Base-by-base conservation (phyloP, 2,797 vertebrate genomes). In the Hybognathus amarus region DNA sequence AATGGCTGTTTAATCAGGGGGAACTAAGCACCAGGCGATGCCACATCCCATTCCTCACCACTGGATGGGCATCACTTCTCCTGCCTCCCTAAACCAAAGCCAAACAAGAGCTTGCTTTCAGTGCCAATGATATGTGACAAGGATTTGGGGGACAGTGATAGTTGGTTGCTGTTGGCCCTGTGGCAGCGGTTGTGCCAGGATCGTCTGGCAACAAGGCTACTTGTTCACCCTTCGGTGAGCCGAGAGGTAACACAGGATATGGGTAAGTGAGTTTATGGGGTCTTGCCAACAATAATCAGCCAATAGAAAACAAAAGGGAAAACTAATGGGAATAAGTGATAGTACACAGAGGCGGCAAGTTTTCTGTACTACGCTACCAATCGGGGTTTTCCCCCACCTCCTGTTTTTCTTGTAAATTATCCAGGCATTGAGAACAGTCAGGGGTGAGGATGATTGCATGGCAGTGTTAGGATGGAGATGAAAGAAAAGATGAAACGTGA, bases 401-500 rank as follows among this genome's bases (percentile, higher is more conserved):
- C 92, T 91, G 77, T 91, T 87, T 85, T 85, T 92, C 87, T 93
- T 90, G 91, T 94, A 90, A 92, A 90, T 84, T 86, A 89, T 87
- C 90, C 90, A 86, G 83, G 88, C 88, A 90, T 89, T 84, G 84
- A 90, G 85, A 91, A 90, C 87, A 89, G 92, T 91, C 91, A 86
- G 90, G 91, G 90, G 89, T 91, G 89, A 87, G 86, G 90, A 82
- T 92, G 91, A 94, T 94, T 92, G 92, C 88, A 92, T 91, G 90
- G 90, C 89, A 91, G 86, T 88, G 90, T 88, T 88, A 87, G 78
- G 84, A 85, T 66, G 77, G 87, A 92, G 90, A 94, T 94, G 91
- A 93, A 94, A 94, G 93, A 88, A 90, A 93, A 94, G 93, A 94
- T 94, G 92, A 95, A 94, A 93, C 84, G 88, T 90, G 91, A 94